Conservation (phyloP, 2,888 invertebrate species). For the Nesidiocoris tenuis region DNA sequence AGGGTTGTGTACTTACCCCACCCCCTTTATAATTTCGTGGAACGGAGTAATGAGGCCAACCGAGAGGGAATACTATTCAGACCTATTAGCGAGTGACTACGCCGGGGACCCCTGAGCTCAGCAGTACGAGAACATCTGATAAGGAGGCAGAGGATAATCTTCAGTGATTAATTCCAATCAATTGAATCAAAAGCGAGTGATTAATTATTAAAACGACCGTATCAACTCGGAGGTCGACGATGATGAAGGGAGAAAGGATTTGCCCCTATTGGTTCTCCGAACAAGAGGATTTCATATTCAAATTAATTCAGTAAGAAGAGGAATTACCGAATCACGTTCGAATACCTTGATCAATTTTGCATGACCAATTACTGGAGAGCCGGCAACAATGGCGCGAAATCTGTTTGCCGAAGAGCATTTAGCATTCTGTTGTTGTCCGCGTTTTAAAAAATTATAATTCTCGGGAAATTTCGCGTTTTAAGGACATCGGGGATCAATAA, state of each 20-base stretch:
- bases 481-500: too few relatives aligned
- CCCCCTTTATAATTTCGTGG: background rate
- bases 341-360: slow-evolving; percentile 38
- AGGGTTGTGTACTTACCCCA: too few relatives aligned
- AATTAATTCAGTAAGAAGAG: slow-evolving; percentile 41
- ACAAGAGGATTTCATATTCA: slow-evolving; percentile 43
- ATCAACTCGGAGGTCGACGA: slow-evolving; percentile 1
- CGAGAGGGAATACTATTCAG: slow-evolving; percentile 33
- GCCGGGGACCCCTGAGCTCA: background rate
- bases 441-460: too few relatives aligned
- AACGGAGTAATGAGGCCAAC: slow-evolving; percentile 20
- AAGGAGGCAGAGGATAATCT: slow-evolving; percentile 39
- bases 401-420: slow-evolving; percentile 27
- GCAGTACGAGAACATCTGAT: too few relatives aligned
- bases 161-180: slow-evolving; percentile 44
- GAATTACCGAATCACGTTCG: slow-evolving; percentile 39
- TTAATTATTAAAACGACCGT: slow-evolving; percentile 35
- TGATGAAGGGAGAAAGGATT: slow-evolving; percentile 14
- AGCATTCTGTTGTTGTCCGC: slow-evolving; percentile 28
- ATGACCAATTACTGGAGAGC: slow-evolving; percentile 35
- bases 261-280: slow-evolving; percentile 10
- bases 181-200: slow-evolving; percentile 42
- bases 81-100: slow-evolving; percentile 15
- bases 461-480: too few relatives aligned
- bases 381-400: slow-evolving; percentile 5